Evolutionary conservation across 2,797 vertebrate species (phyloP), one percentile per base, ranked within the genome.

Genomic region (Myotis planiceps): DNA sequence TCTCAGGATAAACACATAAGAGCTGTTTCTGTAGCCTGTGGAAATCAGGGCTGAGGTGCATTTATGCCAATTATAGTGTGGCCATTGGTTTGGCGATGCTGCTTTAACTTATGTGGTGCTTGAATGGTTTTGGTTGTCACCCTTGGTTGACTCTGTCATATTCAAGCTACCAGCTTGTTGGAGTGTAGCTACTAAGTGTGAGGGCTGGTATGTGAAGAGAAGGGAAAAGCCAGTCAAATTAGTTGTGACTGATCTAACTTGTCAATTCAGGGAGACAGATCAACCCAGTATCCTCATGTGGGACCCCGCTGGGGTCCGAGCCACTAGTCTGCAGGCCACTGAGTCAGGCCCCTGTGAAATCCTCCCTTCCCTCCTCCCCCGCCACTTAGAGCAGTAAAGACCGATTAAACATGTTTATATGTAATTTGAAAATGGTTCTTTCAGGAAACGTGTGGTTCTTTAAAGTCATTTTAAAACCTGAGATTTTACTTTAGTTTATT

Each of bases 391-490:
- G 92, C 65, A 91, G 96, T 98, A 97, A 98, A 98, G 98, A 96
- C 98, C 97, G 96, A 98, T 98, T 98, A 84, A 96, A 95, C 92
- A 83, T 98, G 98, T 98, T 98, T 98, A 98, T 97, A 66, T 96
- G 91, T 97, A 98, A 98, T 98, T 98, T 98, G 80, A 97, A 98
- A 98, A 98, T 94, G 90, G 98, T 93, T 97, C 88, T 13, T 98
- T 98, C 98, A 98, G 98, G 98, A 98, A 98, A 96, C 25, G 29
- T 95, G 97, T 96, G 98, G 97, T 98, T 97, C 97, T 98, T 97
- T 98, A 98, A 98, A 98, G 97, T 97, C 94, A 97, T 68, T 97
- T 98, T 97, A 98, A 98, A 98, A 96, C 96, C 92, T 97, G 97
- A 97, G 96, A 87, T 98, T 98, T 97, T 98, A 96, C 96, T 69